Conservation (phyloP, 2,797 vertebrate species). For the Mus caroli region DNA sequence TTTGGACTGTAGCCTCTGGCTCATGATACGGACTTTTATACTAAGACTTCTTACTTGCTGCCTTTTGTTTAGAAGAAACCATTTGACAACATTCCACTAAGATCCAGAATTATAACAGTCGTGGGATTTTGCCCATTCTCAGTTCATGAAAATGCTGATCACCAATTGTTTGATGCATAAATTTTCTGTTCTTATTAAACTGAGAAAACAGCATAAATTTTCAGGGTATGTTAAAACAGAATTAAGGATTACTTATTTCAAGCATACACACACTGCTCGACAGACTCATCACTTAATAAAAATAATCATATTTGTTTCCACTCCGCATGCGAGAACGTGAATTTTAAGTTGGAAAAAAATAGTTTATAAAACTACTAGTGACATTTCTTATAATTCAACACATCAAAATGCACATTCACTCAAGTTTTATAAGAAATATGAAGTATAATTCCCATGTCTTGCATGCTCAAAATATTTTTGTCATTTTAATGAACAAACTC, state of each 20-base stretch:
- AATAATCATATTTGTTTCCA: conserved; percentile 8
- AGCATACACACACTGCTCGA: background rate
- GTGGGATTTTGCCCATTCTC: background rate
- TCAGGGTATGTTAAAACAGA: background rate
- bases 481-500: background rate
- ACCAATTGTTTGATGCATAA: background rate
- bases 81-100: background rate
- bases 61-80: background rate
- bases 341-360: conserved; percentile 35
- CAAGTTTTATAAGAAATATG: background rate
- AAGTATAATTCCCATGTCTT: background rate
- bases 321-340: background rate
- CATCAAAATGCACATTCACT: background rate
- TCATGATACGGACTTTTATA: background rate
- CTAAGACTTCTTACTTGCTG: background rate
- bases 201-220: background rate
- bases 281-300: conserved; percentile 38
- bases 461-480: background rate
- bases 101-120: background rate
- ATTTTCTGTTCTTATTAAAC: background rate
- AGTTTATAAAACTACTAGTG: background rate
- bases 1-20: background rate
- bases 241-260: background rate
- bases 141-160: background rate
- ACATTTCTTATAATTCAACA: conserved; percentile 13